Base-by-base conservation (phyloP, 2,113 vertebrate genomes). In the Erythrocercus mccallii region DNA sequence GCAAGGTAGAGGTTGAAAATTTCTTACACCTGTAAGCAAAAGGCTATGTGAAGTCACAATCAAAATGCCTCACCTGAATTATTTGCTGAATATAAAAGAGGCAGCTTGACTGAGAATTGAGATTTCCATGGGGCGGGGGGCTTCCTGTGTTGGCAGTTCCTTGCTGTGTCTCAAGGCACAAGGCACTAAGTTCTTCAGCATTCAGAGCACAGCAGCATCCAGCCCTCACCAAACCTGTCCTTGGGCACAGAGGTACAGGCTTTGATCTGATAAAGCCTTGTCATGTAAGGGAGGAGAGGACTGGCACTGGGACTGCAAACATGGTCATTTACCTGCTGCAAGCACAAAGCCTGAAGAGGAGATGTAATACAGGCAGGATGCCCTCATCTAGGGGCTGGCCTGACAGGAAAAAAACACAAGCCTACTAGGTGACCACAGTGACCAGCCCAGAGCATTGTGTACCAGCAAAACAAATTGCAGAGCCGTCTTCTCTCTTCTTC, bases 241-340 rank as follows among this genome's bases (percentile, higher is more conserved):
- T 47, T 28, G 33, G 53, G 51, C 2, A 0, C 40, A 72, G 51
- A 58, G n/a, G 18, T 42, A 12, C 1, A 0, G 51, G 24, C 40
- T 79, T 72, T 56, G 33, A n/a, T 90, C 58, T 1, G 1, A 35
- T n/a, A 88, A 68, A 65, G 47, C 33, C 28, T 65, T 69, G 44
- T 33, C 57, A 5, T 4, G 33, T 31, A 27, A 65, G 10, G 68
- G 31, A 90, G 79, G 40, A 81, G 20, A 84, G 40, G 22, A 20
- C n/a, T 70, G 11, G 16, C 30, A 3, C 24, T 19, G 51, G 61
- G 30, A 11, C 44, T 0, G 0, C 44, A 44, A 6, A 11, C 3
- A 11, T 12, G 37, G 10, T n/a, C 3, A 4, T 44, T 48, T 47
- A 68, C n/a, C 48, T 12, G 1, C 65, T 21, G 9, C 58, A 76